Percentiles rank a stretch among this genome's conserved stretches.
Evolutionary conservation across 2,113 vertebrate species (phyloP).

Genomic region (Atherinomorus stipes): DNA sequence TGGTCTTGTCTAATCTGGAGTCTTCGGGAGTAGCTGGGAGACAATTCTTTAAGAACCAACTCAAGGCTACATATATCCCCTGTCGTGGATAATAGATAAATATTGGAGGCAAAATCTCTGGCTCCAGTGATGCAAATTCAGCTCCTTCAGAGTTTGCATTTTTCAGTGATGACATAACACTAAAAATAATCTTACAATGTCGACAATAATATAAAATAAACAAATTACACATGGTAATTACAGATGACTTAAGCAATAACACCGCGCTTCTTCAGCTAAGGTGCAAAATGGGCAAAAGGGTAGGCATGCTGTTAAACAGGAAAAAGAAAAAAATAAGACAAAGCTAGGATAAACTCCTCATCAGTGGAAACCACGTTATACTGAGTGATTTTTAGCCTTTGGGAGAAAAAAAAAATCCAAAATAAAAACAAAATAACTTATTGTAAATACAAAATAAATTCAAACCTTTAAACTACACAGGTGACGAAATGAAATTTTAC

Average conservation of each 20-base stretch:
- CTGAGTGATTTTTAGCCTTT: slow-evolving; percentile 57
- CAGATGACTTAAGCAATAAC: slow-evolving; percentile 66
- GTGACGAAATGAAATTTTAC: slow-evolving; percentile 66
- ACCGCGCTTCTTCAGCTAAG: slow-evolving; percentile 66
- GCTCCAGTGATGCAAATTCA: slow-evolving; percentile 52
- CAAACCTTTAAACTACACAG: slow-evolving; percentile 65
- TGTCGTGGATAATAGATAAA: slow-evolving; percentile 25
- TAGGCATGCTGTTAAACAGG: slow-evolving; percentile 68
- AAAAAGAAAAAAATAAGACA: slow-evolving; percentile 28
- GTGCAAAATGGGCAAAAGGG: slow-evolving; percentile 58
- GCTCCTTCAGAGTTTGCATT: slow-evolving; percentile 59
- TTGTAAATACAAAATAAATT: slow-evolving; percentile 74
- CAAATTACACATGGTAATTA: slow-evolving; percentile 75
- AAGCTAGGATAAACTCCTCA: slow-evolving; percentile 63
- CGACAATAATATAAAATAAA: slow-evolving; percentile 74
- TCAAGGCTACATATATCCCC: slow-evolving; percentile 3
- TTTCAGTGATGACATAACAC: slow-evolving; percentile 55
- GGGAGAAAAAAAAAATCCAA: slow-evolving; percentile 27
- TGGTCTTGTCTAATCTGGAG: slow-evolving; percentile 48
- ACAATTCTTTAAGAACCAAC: slow-evolving; percentile 13
- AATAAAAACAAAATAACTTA: slow-evolving; percentile 76
- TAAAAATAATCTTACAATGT: slow-evolving; percentile 70
- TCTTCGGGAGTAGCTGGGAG: slow-evolving; percentile 28
- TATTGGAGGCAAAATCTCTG: slow-evolving; percentile 32
- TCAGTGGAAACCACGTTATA: slow-evolving; percentile 69